A percentile compares a stretch with the other conserved stretches of the same genome.
These are phyloP conservation scores for Sebastes vulpes DNA, from an alignment of 2,797 vertebrate genomes.

Conservation along the genomic window DNA sequence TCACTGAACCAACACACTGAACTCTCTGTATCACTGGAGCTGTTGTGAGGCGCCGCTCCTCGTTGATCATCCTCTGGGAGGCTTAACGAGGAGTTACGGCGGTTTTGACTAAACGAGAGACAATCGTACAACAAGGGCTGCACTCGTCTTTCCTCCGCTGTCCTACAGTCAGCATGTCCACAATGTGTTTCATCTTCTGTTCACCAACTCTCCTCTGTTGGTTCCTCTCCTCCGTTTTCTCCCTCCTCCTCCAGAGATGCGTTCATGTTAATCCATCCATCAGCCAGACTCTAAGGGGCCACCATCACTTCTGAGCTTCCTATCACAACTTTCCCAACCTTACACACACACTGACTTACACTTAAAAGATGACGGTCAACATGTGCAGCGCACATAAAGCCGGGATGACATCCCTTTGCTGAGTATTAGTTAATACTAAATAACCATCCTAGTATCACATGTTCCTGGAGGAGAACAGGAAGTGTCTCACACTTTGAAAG, in stretches of 20 bases:
- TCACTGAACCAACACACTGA: conserved; percentile 15
- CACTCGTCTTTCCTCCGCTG: conserved; percentile 12
- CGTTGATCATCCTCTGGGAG: background rate
- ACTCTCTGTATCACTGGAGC: background rate
- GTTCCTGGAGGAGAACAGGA: conserved; percentile 11
- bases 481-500: conserved; percentile 23
- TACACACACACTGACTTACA: background rate
- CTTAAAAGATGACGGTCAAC: no score
- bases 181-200: background rate
- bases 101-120: conserved; percentile 32
- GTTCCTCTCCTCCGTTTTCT: background rate
- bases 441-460: background rate
- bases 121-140: background rate
- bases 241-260: conserved; percentile 16
- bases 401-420: background rate
- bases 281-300: conserved; percentile 37
- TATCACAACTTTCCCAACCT: conserved; percentile 1
- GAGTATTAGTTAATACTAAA: conserved; percentile 1
- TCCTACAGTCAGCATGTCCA: background rate
- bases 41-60: conserved; percentile 8
- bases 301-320: conserved; percentile 16
- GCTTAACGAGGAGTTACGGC: background rate
- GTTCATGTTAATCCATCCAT: conserved; percentile 36
- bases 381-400: background rate
- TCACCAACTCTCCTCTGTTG: background rate